Evolutionary conservation across 2,797 vertebrate species (phyloP).

Genomic region (Apodemus agrarius): DNA sequence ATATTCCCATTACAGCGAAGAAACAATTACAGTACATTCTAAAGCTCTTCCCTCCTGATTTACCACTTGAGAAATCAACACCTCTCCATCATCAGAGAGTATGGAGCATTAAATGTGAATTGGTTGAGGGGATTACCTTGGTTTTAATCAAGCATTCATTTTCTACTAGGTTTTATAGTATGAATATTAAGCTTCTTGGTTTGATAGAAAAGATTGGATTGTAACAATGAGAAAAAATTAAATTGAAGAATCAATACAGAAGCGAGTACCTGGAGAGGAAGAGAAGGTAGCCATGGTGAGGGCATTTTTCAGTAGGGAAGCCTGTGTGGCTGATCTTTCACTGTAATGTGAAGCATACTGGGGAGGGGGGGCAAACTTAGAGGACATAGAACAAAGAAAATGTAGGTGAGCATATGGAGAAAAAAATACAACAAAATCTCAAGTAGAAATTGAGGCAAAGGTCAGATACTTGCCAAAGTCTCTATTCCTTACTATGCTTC

Average conservation of each 20-base stretch:
- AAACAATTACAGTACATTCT: constrained; percentile 46
- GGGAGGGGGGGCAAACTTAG: not conserved
- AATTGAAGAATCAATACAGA: constrained; percentile 70
- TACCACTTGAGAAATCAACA: constrained; percentile 88
- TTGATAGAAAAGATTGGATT: constrained; percentile 66
- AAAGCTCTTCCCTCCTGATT: constrained; percentile 42
- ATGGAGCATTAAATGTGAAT: constrained; percentile 85
- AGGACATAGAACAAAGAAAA: not conserved
- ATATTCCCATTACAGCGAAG: constrained; percentile 71
- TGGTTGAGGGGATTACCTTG: constrained; percentile 86
- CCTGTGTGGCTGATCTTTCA: not conserved
- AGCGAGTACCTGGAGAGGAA: not conserved
- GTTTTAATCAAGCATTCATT: constrained; percentile 89
- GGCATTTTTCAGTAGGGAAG: not conserved
- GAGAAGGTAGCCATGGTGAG: not conserved
- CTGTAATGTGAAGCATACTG: not conserved
- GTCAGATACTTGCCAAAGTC: not conserved
- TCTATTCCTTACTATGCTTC: not conserved
- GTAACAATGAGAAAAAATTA: constrained; percentile 72
- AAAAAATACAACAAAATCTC: not conserved
- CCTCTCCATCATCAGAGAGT: constrained; percentile 85
- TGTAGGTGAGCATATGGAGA: not conserved
- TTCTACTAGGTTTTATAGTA: constrained; percentile 81
- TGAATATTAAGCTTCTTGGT: constrained; percentile 84
- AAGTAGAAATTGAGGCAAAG: not conserved